phyloP scores from a whole-genome alignment of 2,797 vertebrate species.

The Macrochelys suwanniensis region DNA sequence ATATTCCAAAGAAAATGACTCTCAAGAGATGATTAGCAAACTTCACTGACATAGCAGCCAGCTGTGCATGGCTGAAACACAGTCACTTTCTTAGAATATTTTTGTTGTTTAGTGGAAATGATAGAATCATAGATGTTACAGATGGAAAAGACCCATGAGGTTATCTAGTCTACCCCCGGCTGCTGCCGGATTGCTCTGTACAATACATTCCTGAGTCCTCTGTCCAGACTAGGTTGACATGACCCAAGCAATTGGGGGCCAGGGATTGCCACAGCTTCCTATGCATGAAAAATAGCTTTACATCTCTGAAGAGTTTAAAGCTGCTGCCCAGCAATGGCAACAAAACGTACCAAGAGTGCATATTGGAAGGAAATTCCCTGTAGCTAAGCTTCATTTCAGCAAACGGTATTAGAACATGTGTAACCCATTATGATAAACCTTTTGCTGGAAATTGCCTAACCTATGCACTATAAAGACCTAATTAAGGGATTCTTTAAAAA shows the following conservation, averaged over 20 bases:
- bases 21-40: neutral
- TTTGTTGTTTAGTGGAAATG: neutral
- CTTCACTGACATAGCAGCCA: fast-evolving
- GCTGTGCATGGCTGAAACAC: fast-evolving
- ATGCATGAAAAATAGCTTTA: conserved; percentile 63
- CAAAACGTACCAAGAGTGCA: neutral
- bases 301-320: conserved; percentile 62
- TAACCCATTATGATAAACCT: conserved; percentile 75
- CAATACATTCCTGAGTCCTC: neutral
- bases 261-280: neutral
- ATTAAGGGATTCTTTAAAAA: conserved; percentile 75
- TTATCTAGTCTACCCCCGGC: neutral
- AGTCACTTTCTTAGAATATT: neutral
- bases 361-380: conserved; percentile 70
- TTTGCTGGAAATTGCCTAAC: conserved; percentile 76
- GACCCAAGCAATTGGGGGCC: conserved; percentile 38
- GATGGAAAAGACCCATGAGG: neutral
- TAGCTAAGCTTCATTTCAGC: conserved; percentile 71
- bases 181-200: neutral
- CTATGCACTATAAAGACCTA: conserved; percentile 75
- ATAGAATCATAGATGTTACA: neutral
- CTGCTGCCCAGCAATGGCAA: conserved; percentile 67
- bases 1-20: neutral
- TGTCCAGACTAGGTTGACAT: neutral
- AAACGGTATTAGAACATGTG: conserved; percentile 74